Conservation (phyloP, 2,797 vertebrate species). For the Sebastes taczanowskii region DNA sequence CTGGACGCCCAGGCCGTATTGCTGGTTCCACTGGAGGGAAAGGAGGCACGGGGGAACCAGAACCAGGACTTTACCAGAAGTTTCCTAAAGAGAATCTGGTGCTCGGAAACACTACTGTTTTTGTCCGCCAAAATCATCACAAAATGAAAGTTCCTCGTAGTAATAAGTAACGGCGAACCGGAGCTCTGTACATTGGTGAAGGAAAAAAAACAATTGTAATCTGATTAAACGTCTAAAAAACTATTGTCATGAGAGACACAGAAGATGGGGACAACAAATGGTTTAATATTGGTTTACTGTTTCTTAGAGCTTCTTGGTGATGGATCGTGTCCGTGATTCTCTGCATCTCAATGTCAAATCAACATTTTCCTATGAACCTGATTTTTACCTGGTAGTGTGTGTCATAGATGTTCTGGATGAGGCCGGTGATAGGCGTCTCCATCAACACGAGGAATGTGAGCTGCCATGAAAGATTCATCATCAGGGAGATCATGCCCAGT, state of each 20-base stretch:
- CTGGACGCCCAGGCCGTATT: too few relatives aligned
- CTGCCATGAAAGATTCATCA: conserved; percentile 84
- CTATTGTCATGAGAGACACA: not conserved
- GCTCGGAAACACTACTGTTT: not conserved
- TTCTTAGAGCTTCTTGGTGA: not conserved
- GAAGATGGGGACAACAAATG: not conserved
- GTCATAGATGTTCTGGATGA: conserved; percentile 82
- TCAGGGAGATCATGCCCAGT: conserved; percentile 79
- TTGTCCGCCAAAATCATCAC: not conserved
- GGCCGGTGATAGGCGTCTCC: conserved; percentile 78
- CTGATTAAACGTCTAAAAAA: not conserved
- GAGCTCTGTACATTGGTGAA: too few relatives aligned
- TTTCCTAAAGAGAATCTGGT: not conserved
- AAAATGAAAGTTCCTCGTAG: not conserved
- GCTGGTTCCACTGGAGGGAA: too few relatives aligned
- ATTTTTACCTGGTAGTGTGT: conserved; percentile 80
- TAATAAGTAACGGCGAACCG: not conserved
- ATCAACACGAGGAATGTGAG: conserved; percentile 84
- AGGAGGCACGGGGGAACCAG: too few relatives aligned
- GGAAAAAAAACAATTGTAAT: too few relatives aligned
- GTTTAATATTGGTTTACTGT: not conserved
- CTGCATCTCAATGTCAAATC: not conserved
- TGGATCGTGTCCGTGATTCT: not conserved
- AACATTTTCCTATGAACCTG: not conserved
- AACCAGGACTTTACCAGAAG: too few relatives aligned